Base-by-base conservation (phyloP, 2,888 invertebrate species). In the Acanthopleura granulata region DNA sequence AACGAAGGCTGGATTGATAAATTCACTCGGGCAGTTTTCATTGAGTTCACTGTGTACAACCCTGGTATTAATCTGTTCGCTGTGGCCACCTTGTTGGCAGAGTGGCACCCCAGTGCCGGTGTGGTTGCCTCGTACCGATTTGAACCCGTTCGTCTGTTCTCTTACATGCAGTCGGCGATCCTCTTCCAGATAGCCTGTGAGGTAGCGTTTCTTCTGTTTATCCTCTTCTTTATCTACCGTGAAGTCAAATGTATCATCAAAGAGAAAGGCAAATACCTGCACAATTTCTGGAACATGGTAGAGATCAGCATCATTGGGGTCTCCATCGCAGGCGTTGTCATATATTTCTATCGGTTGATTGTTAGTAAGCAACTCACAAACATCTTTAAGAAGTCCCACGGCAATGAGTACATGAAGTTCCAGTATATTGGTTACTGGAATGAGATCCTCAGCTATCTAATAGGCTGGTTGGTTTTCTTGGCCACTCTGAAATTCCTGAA, bases 31-130 rank as follows among this genome's bases (percentile, higher is more conserved):
- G 92, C 92, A 4, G 87, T 92, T 9, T 90, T 92, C 77, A 86
- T 92, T n/a, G 92, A 92, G 79, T 92, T 92, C 81, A 91, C 92
- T 0, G 89, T 90, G 50, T 92, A 92, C 84, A 92, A 92, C 75
- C 86, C 90, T 0, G 85, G 87, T 74, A 83, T 89, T 1, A 90
- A 90, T 77, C 80, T 91, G 25, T 90, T 91, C 79, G 85, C 85
- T 11, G 84, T 90, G 0, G 82, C 81, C 14, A 89, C 87, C 9
- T 79, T 91, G 22, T 75, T 89, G 12, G 83, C 89, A 0, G 91
- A 91, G 83, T 83, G 89, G 70, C 78, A 87, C 62, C 81, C 85
- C 18, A 87, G 84, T 73, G 89, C 90, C 4, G 89, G 89, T 16
- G 79, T 90, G 9, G 82, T 88, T 49, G 80, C 85, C 18, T 85